phyloP scores from a whole-genome alignment of 2,797 vertebrate genomes.

The Channallabes apus region DNA sequence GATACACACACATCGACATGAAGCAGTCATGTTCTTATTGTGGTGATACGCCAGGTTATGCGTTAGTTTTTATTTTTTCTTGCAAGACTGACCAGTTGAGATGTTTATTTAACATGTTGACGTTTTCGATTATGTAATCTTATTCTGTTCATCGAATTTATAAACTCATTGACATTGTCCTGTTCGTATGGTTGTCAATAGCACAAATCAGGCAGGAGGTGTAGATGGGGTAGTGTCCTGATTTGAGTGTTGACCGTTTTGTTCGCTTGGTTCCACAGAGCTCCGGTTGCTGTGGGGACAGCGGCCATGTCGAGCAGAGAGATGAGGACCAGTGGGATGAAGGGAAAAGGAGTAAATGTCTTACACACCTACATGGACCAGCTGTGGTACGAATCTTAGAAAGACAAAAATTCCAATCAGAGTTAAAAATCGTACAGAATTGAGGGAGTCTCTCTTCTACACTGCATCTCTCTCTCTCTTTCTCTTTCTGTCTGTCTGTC shows the following conservation, averaged over 20 bases:
- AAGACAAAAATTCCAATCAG: neutral
- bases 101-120: neutral
- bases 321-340: slow-evolving; percentile 87
- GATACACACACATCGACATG: too few species aligned
- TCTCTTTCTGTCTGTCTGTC: neutral
- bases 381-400: slow-evolving; percentile 80
- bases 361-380: slow-evolving; percentile 90
- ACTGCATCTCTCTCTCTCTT: neutral
- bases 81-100: neutral
- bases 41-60: neutral
- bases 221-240: neutral
- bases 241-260: slow-evolving; percentile 4
- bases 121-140: neutral
- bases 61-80: too few species aligned
- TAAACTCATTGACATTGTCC: too few species aligned
- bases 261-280: slow-evolving; percentile 74
- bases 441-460: neutral
- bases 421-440: neutral
- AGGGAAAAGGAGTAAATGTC: slow-evolving; percentile 89
- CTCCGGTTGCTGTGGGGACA: slow-evolving; percentile 87
- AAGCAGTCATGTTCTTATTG: neutral
- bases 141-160: too few species aligned
- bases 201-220: neutral
- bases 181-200: neutral
- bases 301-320: slow-evolving; percentile 81